These are phyloP conservation scores for Eulemur mongoz DNA, from an alignment of 2,797 vertebrate species.

Conservation along the genomic window DNA sequence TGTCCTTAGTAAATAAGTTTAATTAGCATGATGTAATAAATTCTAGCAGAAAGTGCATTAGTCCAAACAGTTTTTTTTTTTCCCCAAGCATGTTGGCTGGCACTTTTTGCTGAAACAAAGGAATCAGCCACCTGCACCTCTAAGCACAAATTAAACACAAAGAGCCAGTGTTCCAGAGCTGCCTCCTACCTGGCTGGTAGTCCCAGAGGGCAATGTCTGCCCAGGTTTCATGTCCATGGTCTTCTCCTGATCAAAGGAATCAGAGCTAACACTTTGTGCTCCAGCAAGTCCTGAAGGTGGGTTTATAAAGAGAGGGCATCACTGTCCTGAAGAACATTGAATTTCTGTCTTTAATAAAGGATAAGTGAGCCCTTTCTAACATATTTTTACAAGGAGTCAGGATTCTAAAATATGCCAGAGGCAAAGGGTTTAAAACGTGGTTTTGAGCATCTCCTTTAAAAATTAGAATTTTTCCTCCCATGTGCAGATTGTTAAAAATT, in stretches of 20 bases:
- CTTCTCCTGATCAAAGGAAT: neutral
- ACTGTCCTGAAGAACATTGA: fast-evolving
- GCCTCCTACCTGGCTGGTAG: neutral
- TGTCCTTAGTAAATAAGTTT: conserved; percentile 18
- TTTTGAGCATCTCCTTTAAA: neutral
- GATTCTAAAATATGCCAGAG: neutral
- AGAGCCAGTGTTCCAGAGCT: conserved; percentile 42
- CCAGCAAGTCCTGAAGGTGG: neutral
- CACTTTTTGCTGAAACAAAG: conserved; percentile 45
- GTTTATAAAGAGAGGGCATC: neutral
- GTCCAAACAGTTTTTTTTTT: conserved; percentile 27
- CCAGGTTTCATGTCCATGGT: neutral
- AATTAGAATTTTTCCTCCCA: neutral
- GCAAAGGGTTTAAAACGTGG: neutral
- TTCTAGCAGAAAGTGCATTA: conserved; percentile 34
- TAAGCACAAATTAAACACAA: conserved; percentile 46
- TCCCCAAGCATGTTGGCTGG: neutral
- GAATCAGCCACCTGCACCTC: neutral
- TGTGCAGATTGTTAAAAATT: neutral
- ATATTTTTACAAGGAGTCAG: neutral
- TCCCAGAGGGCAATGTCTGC: neutral
- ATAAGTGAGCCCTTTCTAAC: neutral
- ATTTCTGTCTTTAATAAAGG: neutral
- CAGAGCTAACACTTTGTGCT: neutral
- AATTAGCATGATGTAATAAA: conserved; percentile 49